Evolutionary conservation across 2,797 vertebrate genomes (phyloP).

Genomic region (Oreonectes daqikongensis): DNA sequence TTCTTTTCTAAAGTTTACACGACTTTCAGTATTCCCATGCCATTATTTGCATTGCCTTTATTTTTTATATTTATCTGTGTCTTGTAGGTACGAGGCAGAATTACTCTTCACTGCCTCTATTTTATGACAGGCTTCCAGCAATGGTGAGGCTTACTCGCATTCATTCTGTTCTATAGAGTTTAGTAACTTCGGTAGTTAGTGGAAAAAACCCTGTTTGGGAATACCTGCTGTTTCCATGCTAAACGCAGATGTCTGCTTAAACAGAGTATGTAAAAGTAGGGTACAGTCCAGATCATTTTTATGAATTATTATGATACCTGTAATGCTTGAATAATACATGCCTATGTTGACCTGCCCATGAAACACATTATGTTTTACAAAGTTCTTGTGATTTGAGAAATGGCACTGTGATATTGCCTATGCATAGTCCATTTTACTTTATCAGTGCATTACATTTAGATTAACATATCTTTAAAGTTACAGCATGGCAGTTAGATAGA

Average conservation of each 20-base stretch:
- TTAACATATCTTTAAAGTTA: neutral
- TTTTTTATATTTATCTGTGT: neutral
- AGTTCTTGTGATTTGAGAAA: too few relatives aligned
- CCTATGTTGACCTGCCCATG: too few relatives aligned
- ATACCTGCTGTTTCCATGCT: neutral
- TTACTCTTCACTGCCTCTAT: constrained; percentile 38
- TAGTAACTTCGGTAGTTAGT: neutral
- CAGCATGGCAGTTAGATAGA: neutral
- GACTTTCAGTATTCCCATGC: neutral
- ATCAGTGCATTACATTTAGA: too few relatives aligned
- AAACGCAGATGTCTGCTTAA: neutral
- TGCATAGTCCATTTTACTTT: too few relatives aligned
- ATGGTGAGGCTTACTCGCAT: constrained; percentile 71
- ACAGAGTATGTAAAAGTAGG: too few relatives aligned
- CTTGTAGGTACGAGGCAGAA: constrained; percentile 21
- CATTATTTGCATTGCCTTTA: too few relatives aligned
- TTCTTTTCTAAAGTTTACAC: neutral
- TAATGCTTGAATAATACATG: neutral
- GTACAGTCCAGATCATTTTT: neutral
- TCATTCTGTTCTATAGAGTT: neutral
- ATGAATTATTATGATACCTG: neutral
- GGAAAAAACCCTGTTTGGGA: neutral
- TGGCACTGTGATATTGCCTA: too few relatives aligned
- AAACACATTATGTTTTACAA: too few relatives aligned
- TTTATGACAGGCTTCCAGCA: constrained; percentile 60